Conservation (phyloP, 2,113 vertebrate species). For the Aplodontia rufa region DNA sequence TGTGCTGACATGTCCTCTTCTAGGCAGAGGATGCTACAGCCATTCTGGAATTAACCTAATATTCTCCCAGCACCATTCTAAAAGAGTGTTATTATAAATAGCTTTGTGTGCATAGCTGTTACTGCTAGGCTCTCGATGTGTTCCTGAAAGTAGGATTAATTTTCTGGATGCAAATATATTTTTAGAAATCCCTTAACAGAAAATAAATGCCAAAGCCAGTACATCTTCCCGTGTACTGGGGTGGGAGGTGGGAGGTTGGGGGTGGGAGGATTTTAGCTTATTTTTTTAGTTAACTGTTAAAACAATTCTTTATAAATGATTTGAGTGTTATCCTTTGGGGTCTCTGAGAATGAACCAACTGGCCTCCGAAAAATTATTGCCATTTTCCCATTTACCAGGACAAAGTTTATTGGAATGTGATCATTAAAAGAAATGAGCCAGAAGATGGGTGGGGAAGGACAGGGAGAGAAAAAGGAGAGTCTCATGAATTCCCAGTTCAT, state of each 20-base stretch:
- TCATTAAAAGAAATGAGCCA: slow-evolving; percentile 60
- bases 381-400: slow-evolving; percentile 40
- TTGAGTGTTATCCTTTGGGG: slow-evolving; percentile 13
- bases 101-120: slow-evolving; percentile 65
- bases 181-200: slow-evolving; percentile 46
- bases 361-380: slow-evolving; percentile 17
- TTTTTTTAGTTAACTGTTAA: slow-evolving; percentile 57
- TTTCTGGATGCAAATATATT: slow-evolving; percentile 65
- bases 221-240: not conserved
- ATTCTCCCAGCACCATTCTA: slow-evolving; percentile 62
- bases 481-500: not conserved
- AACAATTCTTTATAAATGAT: slow-evolving; percentile 41
- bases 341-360: slow-evolving; percentile 46
- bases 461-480: slow-evolving; percentile 41
- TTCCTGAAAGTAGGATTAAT: slow-evolving; percentile 67
- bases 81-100: slow-evolving; percentile 61
- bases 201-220: slow-evolving; percentile 60
- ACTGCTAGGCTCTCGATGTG: slow-evolving; percentile 27
- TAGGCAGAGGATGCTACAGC: slow-evolving; percentile 48
- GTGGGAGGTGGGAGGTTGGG: not conserved
- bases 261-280: not conserved
- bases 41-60: slow-evolving; percentile 76
- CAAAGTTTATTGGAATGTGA: not conserved
- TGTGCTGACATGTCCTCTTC: slow-evolving; percentile 41
- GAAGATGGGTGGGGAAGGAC: too few relatives aligned